A percentile compares a stretch with the other conserved stretches of the same genome.
Conservation (phyloP, 2,113 vertebrate species). For the Cepphus grylle region DNA sequence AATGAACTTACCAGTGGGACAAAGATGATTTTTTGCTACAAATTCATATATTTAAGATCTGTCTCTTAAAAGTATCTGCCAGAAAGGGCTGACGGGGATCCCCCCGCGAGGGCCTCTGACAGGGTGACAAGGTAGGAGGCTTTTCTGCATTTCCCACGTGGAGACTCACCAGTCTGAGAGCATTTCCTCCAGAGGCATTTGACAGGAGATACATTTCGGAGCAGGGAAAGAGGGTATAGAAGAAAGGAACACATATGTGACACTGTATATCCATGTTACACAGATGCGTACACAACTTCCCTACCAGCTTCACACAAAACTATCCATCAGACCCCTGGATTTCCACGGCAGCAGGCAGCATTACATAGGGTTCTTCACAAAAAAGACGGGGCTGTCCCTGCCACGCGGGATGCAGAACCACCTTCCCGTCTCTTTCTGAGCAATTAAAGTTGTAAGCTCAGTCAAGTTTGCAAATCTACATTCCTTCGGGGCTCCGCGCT, state of each 20-base stretch:
- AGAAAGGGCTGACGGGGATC: background rate
- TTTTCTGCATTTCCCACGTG: background rate
- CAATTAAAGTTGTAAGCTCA: background rate
- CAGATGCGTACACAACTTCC: background rate
- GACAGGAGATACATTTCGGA: background rate
- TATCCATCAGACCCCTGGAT: background rate
- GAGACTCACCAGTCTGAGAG: background rate
- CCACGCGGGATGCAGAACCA: background rate
- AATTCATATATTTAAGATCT: background rate
- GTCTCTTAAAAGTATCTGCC: background rate
- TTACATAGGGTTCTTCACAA: background rate
- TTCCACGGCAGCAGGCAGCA: background rate
- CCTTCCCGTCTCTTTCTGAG: background rate
- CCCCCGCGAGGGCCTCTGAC: background rate
- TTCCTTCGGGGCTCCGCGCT: background rate
- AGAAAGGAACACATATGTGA: background rate
- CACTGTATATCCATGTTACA: background rate
- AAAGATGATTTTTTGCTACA: background rate
- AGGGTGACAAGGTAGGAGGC: background rate
- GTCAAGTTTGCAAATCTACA: background rate
- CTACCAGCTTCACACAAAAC: background rate
- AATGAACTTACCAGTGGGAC: background rate
- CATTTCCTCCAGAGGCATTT: background rate
- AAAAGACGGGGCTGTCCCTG: background rate
- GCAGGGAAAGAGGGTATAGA: background rate